These are phyloP conservation scores for Haliclona indistincta DNA, from an alignment of 37 sponge, comb jelly and placozoan species.

Conservation along the genomic window DNA sequence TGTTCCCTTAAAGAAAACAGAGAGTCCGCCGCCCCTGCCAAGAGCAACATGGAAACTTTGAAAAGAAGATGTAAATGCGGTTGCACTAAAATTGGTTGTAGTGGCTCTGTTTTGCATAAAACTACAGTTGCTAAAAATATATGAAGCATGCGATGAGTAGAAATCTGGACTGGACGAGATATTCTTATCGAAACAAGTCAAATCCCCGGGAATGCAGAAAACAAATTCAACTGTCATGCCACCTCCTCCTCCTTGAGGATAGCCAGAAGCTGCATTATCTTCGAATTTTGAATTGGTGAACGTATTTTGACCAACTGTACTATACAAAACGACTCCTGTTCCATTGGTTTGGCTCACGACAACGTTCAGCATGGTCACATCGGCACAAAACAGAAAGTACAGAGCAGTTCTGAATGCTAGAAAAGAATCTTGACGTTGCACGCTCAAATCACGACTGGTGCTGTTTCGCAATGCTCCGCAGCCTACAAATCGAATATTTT, in stretches of 20 bases:
- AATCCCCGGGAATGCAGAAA: slow-evolving; percentile 22
- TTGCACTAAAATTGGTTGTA: not conserved
- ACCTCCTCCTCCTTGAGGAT: slow-evolving; percentile 9
- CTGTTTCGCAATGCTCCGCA: slow-evolving; percentile 31
- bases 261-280: not conserved
- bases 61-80: too few relatives aligned
- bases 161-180: too few relatives aligned
- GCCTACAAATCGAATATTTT: not conserved
- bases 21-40: slow-evolving; percentile 54
- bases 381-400: slow-evolving; percentile 12
- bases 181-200: not conserved
- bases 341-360: slow-evolving; percentile 27
- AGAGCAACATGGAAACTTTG: too few relatives aligned
- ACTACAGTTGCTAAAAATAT: slow-evolving; percentile 16
- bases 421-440: not conserved
- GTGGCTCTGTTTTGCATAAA: slow-evolving; percentile 25
- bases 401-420: not conserved
- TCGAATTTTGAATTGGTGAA: slow-evolving; percentile 16
- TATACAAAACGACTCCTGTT: slow-evolving; percentile 38
- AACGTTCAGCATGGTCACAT: slow-evolving; percentile 2
- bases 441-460: not conserved
- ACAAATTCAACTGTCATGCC: slow-evolving; percentile 16
- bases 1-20: slow-evolving; percentile 36
- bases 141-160: not conserved
- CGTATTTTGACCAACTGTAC: slow-evolving; percentile 12